Percentiles rank a stretch among this genome's conserved stretches.
Conservation (phyloP, 35 echinoderm and acorn worm species). For the Chiridota heheva region DNA sequence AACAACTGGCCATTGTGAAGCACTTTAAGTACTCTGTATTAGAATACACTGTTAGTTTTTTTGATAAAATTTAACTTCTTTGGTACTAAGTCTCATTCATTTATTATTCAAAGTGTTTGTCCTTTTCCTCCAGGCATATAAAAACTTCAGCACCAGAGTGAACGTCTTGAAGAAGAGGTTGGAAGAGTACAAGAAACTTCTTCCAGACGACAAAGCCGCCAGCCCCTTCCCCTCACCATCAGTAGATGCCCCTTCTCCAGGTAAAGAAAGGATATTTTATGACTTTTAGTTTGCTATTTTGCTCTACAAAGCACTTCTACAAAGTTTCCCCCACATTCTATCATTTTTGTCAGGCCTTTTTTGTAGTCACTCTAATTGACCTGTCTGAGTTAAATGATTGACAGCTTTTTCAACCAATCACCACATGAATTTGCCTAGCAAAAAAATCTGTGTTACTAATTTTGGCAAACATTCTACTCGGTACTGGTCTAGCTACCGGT, state of each 20-base stretch:
- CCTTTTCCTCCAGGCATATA: constrained; percentile 76
- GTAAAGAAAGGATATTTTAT: constrained; percentile 33
- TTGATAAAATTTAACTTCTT: too few species aligned
- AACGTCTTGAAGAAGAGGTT: constrained; percentile 82
- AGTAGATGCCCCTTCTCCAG: constrained; percentile 93
- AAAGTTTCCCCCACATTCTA: background rate
- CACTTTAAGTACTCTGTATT: background rate
- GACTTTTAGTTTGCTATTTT: background rate
- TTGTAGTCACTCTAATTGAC: too few species aligned
- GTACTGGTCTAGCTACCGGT: too few species aligned
- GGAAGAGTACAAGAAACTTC: constrained; percentile 86
- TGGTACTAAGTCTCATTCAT: too few species aligned
- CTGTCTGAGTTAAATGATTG: too few species aligned
- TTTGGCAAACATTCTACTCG: too few species aligned
- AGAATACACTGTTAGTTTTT: constrained; percentile 7
- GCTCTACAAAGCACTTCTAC: background rate
- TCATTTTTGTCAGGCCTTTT: too few species aligned
- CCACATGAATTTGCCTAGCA: too few species aligned
- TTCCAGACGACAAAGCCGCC: constrained; percentile 45
- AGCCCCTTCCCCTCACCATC: constrained; percentile 92
- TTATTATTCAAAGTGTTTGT: too few species aligned
- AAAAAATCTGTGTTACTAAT: too few species aligned
- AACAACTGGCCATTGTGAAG: too few species aligned
- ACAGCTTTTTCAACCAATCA: too few species aligned
- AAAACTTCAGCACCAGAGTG: constrained; percentile 93